Conservation (phyloP, 2,113 vertebrate species). For the Ploceus nigricollis region DNA sequence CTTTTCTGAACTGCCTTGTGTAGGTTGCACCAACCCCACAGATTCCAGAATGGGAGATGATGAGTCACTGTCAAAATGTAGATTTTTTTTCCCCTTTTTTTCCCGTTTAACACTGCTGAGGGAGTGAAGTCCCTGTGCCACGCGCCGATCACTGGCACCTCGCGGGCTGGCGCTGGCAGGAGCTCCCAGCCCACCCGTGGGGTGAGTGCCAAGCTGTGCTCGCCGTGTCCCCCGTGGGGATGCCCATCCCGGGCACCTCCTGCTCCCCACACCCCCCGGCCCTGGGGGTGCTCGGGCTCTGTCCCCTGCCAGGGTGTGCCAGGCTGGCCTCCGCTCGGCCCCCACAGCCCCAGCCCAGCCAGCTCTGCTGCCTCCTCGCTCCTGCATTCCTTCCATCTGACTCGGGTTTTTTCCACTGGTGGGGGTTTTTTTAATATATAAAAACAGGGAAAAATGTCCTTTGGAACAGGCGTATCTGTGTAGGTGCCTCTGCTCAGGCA, state of each 20-base stretch:
- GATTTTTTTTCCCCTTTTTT: not conserved
- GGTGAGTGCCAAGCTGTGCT: not conserved
- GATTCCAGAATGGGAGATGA: conserved; percentile 65
- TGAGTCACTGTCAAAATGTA: conserved; percentile 63
- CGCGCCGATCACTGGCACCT: not conserved
- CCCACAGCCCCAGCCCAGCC: not conserved
- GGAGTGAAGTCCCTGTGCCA: not conserved
- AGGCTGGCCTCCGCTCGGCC: not conserved
- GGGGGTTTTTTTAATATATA: not conserved
- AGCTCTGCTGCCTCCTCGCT: not conserved
- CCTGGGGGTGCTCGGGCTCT: accelerated
- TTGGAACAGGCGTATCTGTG: not conserved
- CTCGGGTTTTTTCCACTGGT: conserved; percentile 37
- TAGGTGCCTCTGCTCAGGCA: conserved; percentile 40
- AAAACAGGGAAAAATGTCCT: not conserved
- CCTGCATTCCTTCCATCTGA: not conserved
- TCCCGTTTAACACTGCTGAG: not conserved
- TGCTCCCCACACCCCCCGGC: not conserved
- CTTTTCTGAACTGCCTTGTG: conserved; percentile 62
- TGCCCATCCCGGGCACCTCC: not conserved
- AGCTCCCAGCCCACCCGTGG: not conserved
- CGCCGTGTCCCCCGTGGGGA: not conserved
- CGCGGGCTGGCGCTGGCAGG: not conserved
- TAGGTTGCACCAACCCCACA: conserved; percentile 69
- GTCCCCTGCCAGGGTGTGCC: not conserved